These are phyloP conservation scores for Dermolepida albohirtum DNA, from an alignment of 2,888 invertebrate species.

Conservation along the genomic window DNA sequence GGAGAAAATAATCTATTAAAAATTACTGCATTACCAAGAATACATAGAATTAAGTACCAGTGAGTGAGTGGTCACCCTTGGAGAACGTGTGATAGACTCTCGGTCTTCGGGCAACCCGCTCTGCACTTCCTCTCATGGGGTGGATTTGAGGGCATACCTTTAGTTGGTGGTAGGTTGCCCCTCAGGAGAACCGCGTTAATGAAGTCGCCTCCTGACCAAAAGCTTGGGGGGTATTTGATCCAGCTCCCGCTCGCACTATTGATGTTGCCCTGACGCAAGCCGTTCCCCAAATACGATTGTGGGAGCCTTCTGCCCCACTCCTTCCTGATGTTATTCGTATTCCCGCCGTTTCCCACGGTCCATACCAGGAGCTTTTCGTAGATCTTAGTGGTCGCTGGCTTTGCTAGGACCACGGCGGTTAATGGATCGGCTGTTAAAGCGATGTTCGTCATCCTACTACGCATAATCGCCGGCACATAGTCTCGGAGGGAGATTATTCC, in stretches of 20 bases:
- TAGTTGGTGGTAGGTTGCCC: conserved; percentile 50
- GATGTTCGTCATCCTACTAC: conserved; percentile 22
- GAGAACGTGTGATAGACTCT: conserved; percentile 47
- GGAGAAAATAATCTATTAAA: no score
- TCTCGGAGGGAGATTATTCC: conserved; percentile 29
- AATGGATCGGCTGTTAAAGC: conserved; percentile 6
- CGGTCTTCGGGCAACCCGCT: conserved; percentile 43
- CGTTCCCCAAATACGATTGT: conserved; percentile 32
- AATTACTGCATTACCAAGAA: no score
- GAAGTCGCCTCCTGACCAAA: conserved; percentile 50
- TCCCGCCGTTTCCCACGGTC: conserved; percentile 23
- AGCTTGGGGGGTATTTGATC: conserved; percentile 21
- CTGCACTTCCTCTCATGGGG: conserved; percentile 41
- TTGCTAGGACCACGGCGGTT: conserved; percentile 26
- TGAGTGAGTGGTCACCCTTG: conserved; percentile 48
- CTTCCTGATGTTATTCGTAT: neutral
- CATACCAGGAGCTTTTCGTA: conserved; percentile 4
- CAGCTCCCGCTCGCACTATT: neutral
- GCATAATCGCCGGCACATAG: conserved; percentile 23
- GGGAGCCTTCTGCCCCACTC: conserved; percentile 15
- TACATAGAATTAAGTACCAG: no score
- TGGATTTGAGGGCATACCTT: conserved; percentile 48
- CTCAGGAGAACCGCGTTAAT: conserved; percentile 48
- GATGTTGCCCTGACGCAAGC: conserved; percentile 11
- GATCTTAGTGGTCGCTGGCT: conserved; percentile 12